Evolutionary conservation across 1,140 invertebrate genomes (phyloP).

Genomic region (Popillia japonica): DNA sequence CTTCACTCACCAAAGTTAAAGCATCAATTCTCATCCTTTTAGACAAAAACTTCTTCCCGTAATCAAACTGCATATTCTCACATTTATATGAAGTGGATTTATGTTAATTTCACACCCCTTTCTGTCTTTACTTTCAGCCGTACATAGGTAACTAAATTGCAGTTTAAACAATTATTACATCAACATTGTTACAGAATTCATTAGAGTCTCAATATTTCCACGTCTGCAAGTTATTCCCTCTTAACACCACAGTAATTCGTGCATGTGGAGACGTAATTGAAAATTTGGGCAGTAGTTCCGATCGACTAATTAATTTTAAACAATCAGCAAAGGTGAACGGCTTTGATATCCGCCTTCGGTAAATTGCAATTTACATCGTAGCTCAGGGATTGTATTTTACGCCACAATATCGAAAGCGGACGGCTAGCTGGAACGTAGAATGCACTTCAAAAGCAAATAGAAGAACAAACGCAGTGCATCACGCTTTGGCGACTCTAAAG

Average conservation of each 20-base stretch:
- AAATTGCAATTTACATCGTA: neutral
- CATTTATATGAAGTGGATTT: too few species aligned
- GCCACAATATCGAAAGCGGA: neutral
- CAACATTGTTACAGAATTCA: too few species aligned
- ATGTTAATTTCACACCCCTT: too few species aligned
- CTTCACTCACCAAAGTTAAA: too few species aligned
- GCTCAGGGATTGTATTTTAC: neutral
- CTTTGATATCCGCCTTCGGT: neutral
- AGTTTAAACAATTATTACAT: too few species aligned
- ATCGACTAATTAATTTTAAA: neutral
- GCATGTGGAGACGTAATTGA: neutral
- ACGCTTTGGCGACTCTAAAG: neutral
- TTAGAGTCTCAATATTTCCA: too few species aligned
- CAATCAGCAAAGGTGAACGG: neutral
- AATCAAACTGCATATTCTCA: too few species aligned
- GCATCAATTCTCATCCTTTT: too few species aligned
- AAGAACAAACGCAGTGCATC: neutral
- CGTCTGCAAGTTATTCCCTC: too few species aligned
- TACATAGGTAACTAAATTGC: too few species aligned
- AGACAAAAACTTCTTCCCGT: too few species aligned
- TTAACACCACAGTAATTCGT: neutral
- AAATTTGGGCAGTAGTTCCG: neutral
- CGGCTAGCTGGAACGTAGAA: neutral
- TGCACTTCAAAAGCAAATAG: neutral
- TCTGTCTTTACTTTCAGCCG: too few species aligned